Conservation (phyloP, 2,797 vertebrate species). For the Gadopsis marmoratus region DNA sequence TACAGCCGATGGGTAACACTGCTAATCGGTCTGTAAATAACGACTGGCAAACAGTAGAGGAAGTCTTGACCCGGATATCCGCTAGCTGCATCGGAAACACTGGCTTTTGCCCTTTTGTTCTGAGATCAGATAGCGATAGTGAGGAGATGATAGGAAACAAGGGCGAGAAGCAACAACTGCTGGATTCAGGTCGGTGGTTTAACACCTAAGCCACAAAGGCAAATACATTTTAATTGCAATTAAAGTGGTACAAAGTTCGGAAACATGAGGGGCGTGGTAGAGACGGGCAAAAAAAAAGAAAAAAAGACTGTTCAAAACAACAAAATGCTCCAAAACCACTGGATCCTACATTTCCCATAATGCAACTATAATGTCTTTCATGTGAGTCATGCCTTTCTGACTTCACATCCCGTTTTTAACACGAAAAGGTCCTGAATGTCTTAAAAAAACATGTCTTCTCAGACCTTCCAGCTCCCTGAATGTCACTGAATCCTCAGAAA, state of each 20-base stretch:
- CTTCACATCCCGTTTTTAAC: not conserved
- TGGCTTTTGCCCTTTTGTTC: no score
- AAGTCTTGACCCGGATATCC: no score
- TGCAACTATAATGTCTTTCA: not conserved
- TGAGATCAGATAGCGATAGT: not conserved
- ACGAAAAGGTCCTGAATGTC: not conserved
- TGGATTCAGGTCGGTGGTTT: not conserved
- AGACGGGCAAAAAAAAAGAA: not conserved
- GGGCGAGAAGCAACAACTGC: not conserved
- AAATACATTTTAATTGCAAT: not conserved
- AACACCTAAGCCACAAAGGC: not conserved
- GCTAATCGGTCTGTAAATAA: no score
- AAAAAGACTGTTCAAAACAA: not conserved
- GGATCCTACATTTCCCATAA: conserved; percentile 18
- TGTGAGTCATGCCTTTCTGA: not conserved
- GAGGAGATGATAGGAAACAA: not conserved
- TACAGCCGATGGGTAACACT: no score
- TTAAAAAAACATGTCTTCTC: not conserved
- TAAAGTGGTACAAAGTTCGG: not conserved
- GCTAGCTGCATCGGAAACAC: no score
- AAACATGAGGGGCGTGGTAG: no score
- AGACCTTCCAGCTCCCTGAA: not conserved
- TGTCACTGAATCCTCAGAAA: conserved; percentile 9
- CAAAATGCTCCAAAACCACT: not conserved
- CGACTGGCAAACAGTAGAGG: no score